phyloP scores from a whole-genome alignment of 2,888 invertebrate genomes.

The Athrips mouffetella region DNA sequence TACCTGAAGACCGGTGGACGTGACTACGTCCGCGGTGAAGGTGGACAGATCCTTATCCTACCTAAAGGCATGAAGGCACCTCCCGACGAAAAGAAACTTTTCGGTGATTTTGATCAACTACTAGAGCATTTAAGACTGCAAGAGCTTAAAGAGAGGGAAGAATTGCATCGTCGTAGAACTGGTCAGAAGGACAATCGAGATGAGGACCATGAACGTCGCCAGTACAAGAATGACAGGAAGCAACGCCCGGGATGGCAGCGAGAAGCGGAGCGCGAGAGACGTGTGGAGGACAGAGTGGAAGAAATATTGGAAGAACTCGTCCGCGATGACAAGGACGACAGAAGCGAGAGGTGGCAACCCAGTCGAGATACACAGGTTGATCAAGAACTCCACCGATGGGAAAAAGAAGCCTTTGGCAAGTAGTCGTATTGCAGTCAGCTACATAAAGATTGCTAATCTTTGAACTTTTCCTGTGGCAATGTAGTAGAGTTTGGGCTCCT shows the following conservation, averaged over 20 bases:
- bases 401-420: neutral
- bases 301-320: neutral
- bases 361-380: no score
- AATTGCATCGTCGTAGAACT: neutral
- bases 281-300: neutral
- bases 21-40: constrained; percentile 57
- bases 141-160: constrained; percentile 34
- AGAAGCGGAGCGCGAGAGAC: neutral
- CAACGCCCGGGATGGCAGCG: neutral
- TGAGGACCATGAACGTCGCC: neutral
- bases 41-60: constrained; percentile 60
- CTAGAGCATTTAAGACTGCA: constrained; percentile 52
- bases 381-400: neutral
- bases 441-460: constrained; percentile 1
- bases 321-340: no score
- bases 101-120: constrained; percentile 51
- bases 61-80: constrained; percentile 38
- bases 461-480: no score
- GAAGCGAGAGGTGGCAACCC: neutral
- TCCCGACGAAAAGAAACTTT: constrained; percentile 43
- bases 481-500: neutral
- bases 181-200: neutral
- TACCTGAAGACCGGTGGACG: constrained; percentile 62
- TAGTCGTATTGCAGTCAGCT: neutral
- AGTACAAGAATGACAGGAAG: neutral